Base-by-base conservation (phyloP, 1,140 invertebrate genomes). In the Leptonema lineaticorne region DNA sequence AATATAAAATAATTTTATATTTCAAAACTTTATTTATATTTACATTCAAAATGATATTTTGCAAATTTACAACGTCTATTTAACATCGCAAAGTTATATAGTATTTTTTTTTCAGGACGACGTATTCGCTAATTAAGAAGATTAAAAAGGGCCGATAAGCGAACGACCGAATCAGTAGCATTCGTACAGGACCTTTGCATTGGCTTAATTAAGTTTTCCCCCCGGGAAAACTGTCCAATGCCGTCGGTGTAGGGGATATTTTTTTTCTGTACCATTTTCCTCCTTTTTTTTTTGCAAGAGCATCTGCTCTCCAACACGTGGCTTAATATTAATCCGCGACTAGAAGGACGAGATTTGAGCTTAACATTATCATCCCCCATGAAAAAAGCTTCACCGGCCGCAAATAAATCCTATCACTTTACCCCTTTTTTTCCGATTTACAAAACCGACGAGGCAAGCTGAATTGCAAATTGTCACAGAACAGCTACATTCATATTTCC, bases 181-280 rank as follows among this genome's bases (percentile, higher is more conserved):
- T 9, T 22, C 16, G 30, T 22, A 50, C 18, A 8, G 9, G 2
- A 2, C 37, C 33, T 37, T 58, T 41, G 59, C 59, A 62, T 62
- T 24, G 59, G n/a, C 59, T 62, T 62, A 62, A 62, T 62, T 62
- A 62, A 62, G 29, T 62, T 62, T 62, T 4, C 22, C 50, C 50
- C 50, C 56, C 56, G 5, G 1, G 56, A 18, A n/a, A n/a, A n/a
- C n/a, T n/a, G n/a, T n/a, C n/a, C n/a, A n/a, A n/a, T n/a, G 56
- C 18, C 20, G 26, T 22, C 27, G 28, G 5, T 16, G 9, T 14
- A 41, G 20, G 58, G 33, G 26, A 7, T 22, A 18, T 60, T 30
- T 37, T 62, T 33, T 33, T 60, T 41, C 30, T 3, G 24, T 9
- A 4, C 37, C n/a, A n/a, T n/a, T n/a, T n/a, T n/a, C n/a, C n/a